Conservation (phyloP, 2,888 invertebrate genomes). For the Cloeon dipterum region DNA sequence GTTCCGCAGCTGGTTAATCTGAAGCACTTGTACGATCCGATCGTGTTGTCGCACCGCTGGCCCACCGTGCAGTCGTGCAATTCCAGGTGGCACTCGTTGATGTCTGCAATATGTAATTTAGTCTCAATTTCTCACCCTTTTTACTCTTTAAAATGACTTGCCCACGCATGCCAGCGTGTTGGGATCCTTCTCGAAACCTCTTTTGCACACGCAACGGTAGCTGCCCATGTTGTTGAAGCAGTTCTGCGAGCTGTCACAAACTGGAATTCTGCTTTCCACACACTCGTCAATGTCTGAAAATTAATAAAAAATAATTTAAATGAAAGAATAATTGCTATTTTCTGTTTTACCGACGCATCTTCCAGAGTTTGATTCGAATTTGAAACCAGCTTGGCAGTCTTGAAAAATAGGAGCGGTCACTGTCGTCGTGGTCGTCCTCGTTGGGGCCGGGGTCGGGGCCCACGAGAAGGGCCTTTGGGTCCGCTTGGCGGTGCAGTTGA, state of each 20-base stretch:
- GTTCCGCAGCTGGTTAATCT: conserved; percentile 80
- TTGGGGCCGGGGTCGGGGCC: no score
- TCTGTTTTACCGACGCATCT: conserved; percentile 15
- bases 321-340: no score
- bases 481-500: no score
- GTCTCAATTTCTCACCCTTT: neutral
- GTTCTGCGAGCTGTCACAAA: conserved; percentile 35
- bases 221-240: conserved; percentile 48
- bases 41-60: conserved; percentile 75
- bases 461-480: no score
- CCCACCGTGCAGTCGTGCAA: conserved; percentile 45
- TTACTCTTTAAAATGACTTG: conserved; percentile 12
- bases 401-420: no score
- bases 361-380: conserved; percentile 12
- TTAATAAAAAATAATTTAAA: no score
- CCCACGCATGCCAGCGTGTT: conserved; percentile 37
- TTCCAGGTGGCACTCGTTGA: conserved; percentile 63
- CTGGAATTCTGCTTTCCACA: conserved; percentile 19
- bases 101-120: conserved; percentile 24
- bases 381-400: conserved; percentile 15
- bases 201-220: conserved; percentile 35
- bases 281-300: conserved; percentile 52
- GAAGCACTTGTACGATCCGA: conserved; percentile 71
- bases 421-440: no score
- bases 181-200: conserved; percentile 35